phyloP scores from a whole-genome alignment of 2,888 invertebrate genomes.

The Odontocolon sp. region DNA sequence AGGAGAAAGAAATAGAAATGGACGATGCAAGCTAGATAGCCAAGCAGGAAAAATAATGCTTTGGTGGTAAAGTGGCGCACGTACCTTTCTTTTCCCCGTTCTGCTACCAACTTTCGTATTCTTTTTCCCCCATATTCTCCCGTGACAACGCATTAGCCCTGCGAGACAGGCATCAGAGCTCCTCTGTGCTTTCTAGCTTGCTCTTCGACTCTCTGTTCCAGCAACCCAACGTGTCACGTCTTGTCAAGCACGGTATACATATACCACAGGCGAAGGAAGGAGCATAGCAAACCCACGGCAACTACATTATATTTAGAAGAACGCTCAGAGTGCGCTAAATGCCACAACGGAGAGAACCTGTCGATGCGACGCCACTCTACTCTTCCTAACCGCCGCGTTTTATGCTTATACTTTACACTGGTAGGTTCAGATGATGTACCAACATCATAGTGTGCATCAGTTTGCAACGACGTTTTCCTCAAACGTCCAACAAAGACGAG shows the following conservation, averaged over 20 bases:
- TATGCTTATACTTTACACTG: not conserved
- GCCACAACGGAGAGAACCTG: slow-evolving; percentile 63
- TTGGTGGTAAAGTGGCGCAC: not conserved
- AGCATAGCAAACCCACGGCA: slow-evolving; percentile 18
- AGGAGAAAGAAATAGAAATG: not conserved
- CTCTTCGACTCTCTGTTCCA: slow-evolving; percentile 44
- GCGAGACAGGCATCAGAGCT: slow-evolving; percentile 66
- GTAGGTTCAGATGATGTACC: slow-evolving; percentile 8
- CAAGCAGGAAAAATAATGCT: slow-evolving; percentile 16
- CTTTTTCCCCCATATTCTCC: slow-evolving; percentile 53
- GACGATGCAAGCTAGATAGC: not conserved
- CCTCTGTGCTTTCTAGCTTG: not conserved
- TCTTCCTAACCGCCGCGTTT: slow-evolving; percentile 4
- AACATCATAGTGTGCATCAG: slow-evolving; percentile 5
- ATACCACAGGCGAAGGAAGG: not conserved
- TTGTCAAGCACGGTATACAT: slow-evolving; percentile 63
- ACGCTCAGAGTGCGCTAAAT: slow-evolving; percentile 59
- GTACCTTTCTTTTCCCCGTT: not conserved
- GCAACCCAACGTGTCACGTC: slow-evolving; percentile 66
- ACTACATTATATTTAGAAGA: slow-evolving; percentile 73
- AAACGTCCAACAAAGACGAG: not conserved
- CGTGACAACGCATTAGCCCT: slow-evolving; percentile 73
- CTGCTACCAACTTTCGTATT: too few species aligned
- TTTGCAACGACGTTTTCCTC: not conserved
- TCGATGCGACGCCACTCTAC: slow-evolving; percentile 59